phyloP scores from a whole-genome alignment of 1,140 invertebrate species.

The Eubasilissa regina region DNA sequence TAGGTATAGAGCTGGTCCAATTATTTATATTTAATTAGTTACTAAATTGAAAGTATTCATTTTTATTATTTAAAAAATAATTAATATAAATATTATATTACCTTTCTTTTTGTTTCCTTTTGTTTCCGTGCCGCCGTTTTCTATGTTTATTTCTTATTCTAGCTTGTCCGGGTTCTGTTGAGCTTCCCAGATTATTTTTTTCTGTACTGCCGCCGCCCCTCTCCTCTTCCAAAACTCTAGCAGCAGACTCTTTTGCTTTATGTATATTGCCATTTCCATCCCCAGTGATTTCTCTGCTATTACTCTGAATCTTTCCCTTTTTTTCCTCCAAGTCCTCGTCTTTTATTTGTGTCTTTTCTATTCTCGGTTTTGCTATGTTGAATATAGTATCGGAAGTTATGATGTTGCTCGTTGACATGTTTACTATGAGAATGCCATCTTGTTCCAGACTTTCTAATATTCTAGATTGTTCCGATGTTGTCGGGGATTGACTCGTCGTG shows the following conservation, averaged over 20 bases:
- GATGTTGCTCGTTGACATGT: slow-evolving; percentile 69
- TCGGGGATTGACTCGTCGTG: not conserved
- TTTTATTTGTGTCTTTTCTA: slow-evolving; percentile 7
- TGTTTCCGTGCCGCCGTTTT: slow-evolving; percentile 66
- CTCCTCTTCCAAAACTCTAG: slow-evolving; percentile 58
- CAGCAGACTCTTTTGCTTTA: slow-evolving; percentile 66
- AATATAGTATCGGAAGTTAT: slow-evolving; percentile 64
- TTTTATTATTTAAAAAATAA: no score
- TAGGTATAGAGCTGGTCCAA: no score
- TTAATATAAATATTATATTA: no score
- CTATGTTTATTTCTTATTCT: slow-evolving; percentile 62
- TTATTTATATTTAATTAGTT: no score
- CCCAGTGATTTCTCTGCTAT: slow-evolving; percentile 70
- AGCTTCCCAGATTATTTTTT: slow-evolving; percentile 36
- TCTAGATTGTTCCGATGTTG: slow-evolving; percentile 20
- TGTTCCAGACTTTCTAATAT: slow-evolving; percentile 67
- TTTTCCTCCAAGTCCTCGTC: slow-evolving; percentile 65
- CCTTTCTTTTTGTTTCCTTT: slow-evolving; percentile 43
- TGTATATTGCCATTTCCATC: slow-evolving; percentile 68
- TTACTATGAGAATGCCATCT: slow-evolving; percentile 70
- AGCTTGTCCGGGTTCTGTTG: slow-evolving; percentile 11
- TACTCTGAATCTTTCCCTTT: slow-evolving; percentile 71
- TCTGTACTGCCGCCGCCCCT: not conserved
- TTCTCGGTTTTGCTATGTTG: slow-evolving; percentile 44
- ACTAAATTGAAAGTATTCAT: no score